Evolutionary conservation across 2,797 vertebrate genomes (phyloP).

Genomic region (Lemur catta): DNA sequence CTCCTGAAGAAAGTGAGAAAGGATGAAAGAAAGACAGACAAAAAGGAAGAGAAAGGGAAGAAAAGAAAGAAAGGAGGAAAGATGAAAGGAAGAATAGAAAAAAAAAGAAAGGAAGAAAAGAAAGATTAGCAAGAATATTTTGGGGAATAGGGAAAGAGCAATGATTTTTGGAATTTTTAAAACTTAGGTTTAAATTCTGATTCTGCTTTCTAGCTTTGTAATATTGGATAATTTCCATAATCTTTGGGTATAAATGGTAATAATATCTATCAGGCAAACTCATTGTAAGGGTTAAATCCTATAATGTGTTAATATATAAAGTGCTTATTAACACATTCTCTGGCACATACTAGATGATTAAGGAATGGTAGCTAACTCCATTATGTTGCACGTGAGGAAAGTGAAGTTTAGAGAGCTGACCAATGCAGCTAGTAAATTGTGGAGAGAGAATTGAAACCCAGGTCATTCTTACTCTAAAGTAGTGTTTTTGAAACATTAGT

Average conservation of each 20-base stretch:
- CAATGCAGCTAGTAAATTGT: neutral
- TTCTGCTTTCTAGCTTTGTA: neutral
- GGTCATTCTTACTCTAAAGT: neutral
- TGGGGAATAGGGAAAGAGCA: neutral
- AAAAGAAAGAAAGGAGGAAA: neutral
- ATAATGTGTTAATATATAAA: neutral
- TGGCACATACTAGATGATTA: neutral
- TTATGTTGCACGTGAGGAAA: neutral
- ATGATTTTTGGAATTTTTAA: conserved; percentile 33
- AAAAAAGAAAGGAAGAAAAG: neutral
- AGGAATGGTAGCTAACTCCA: neutral
- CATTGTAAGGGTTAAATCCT: neutral
- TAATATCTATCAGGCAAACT: neutral
- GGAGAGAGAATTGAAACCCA: neutral
- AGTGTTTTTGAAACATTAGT: neutral
- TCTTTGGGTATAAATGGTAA: neutral
- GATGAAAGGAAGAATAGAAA: neutral
- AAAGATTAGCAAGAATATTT: neutral
- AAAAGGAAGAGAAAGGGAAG: neutral
- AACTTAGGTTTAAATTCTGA: conserved; percentile 1
- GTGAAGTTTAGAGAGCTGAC: conserved; percentile 7
- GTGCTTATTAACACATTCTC: neutral
- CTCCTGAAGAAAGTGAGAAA: neutral
- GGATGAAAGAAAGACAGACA: neutral
- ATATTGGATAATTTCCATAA: neutral